These are phyloP conservation scores for Thaumatotibia leucotreta DNA, from an alignment of 1,140 invertebrate genomes.

Conservation along the genomic window DNA sequence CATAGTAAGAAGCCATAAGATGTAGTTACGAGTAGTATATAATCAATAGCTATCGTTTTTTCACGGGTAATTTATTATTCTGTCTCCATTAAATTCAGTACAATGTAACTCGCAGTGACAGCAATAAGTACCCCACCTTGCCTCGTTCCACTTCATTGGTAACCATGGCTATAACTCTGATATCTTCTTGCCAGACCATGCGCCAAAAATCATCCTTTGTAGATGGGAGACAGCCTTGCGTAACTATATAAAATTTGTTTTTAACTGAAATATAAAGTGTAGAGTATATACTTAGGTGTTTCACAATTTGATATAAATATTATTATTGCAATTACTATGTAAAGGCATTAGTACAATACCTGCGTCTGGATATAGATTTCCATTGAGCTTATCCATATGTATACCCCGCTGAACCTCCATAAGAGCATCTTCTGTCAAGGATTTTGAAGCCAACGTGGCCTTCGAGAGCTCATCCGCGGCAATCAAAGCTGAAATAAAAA, in stretches of 20 bases:
- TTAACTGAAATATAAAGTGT: conserved; percentile 42
- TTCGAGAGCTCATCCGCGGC: conserved; percentile 34
- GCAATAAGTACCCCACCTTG: conserved; percentile 60
- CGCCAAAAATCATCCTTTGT: conserved; percentile 97
- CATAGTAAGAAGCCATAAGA: too few relatives aligned
- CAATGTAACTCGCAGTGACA: neutral
- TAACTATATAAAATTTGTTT: conserved; percentile 87
- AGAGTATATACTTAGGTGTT: too few relatives aligned
- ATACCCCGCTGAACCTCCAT: conserved; percentile 43
- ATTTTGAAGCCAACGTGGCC: conserved; percentile 47
- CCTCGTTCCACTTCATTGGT: conserved; percentile 97
- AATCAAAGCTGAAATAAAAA: conserved; percentile 44
- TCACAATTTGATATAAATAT: too few relatives aligned
- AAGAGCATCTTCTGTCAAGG: conserved; percentile 54
- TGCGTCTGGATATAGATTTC: conserved; percentile 35
- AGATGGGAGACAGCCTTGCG: conserved; percentile 93
- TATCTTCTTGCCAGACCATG: conserved; percentile 99
- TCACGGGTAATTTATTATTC: too few relatives aligned
- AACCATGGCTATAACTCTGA: conserved; percentile 98
- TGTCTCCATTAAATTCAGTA: too few relatives aligned
- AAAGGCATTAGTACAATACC: conserved; percentile 26
- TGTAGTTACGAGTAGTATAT: too few relatives aligned
- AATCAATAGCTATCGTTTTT: too few relatives aligned
- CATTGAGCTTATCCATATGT: conserved; percentile 49
- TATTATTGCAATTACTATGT: neutral